Base-by-base conservation (phyloP, 2,113 vertebrate genomes). In the Pampusana beccarii region DNA sequence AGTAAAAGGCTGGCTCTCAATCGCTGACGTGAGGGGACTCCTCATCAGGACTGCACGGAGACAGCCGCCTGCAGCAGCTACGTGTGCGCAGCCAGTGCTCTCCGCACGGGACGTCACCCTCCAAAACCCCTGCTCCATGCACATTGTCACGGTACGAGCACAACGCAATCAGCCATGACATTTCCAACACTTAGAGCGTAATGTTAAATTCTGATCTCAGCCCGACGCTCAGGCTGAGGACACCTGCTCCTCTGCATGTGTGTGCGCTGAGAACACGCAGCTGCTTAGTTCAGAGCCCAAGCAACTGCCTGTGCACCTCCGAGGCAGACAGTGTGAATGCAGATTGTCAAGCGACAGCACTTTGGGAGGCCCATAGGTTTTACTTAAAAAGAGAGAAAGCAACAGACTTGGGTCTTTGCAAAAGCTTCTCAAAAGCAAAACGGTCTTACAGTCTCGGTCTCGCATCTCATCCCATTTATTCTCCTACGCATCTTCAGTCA, bases 201-300 rank as follows among this genome's bases (percentile, higher is more conserved):
- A 21, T 0, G 0, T 4, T 25, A 3, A 44, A 56, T 31, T 44
- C 67, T 34, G 16, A 12, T 5, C 74, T 54, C 66, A 91, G 73
- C 34, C n/a, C 51, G 57, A 0, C 19, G 48, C 1, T 19, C 23
- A 40, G 38, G 40, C 64, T 71, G 64, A 58, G 26, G 46, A 26
- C 25, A 58, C 14, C 60, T 20, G 51, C 51, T 71, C 31, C 61
- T 77, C 46, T 54, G 18, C 51, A 16, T 16, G 38, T 5, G 4
- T 15, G 9, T 2, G 6, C 0, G 0, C 61, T 9, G 26, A 44
- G 54, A 42, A 34, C 36, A 4, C 0, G 0, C 23, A 12, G 66
- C 57, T 70, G 58, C 72, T 57, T 17, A 2, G 6, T 8, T n/a
- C 10, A 34, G n/a, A 90, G 70, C 58, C 53, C 66, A 34, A 64